Evolutionary conservation across 2,113 vertebrate genomes (phyloP).

Genomic region (Stegostoma tigrinum): DNA sequence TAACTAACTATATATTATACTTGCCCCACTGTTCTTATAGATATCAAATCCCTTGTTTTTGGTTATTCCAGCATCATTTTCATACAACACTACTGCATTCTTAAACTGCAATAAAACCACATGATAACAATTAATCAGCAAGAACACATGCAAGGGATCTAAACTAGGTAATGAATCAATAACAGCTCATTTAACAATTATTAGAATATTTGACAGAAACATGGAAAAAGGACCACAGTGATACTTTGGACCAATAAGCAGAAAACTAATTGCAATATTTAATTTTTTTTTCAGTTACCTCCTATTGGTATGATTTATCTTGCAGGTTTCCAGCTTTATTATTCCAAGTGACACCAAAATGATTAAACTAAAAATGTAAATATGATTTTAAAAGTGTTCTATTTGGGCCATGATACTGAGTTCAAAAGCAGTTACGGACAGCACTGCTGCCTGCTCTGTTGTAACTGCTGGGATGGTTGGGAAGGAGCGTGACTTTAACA

Average conservation of each 20-base stretch:
- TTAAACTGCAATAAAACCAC: slow-evolving; percentile 12
- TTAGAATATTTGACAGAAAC: background rate
- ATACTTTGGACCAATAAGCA: background rate
- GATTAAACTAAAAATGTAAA: background rate
- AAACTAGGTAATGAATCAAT: background rate
- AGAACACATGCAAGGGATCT: background rate
- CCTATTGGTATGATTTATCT: background rate
- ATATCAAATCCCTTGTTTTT: background rate
- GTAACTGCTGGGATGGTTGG: background rate
- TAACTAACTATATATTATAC: background rate
- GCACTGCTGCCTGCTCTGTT: background rate
- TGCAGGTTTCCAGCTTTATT: slow-evolving; percentile 12
- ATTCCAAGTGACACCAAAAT: slow-evolving; percentile 24
- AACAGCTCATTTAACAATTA: background rate
- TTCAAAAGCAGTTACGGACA: background rate
- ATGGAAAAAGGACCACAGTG: background rate
- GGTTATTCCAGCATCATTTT: slow-evolving; percentile 8
- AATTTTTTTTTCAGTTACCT: background rate
- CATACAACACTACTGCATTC: background rate
- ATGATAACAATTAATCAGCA: slow-evolving; percentile 13
- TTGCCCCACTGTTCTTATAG: background rate
- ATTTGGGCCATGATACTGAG: slow-evolving; percentile 17
- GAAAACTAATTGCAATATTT: slow-evolving; percentile 9
- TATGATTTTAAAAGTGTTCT: background rate
- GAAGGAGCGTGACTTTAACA: background rate